Percentiles rank a stretch among this genome's conserved stretches.
These are phyloP conservation scores for Atta texana DNA, from an alignment of 1,140 invertebrate species.

Conservation along the genomic window DNA sequence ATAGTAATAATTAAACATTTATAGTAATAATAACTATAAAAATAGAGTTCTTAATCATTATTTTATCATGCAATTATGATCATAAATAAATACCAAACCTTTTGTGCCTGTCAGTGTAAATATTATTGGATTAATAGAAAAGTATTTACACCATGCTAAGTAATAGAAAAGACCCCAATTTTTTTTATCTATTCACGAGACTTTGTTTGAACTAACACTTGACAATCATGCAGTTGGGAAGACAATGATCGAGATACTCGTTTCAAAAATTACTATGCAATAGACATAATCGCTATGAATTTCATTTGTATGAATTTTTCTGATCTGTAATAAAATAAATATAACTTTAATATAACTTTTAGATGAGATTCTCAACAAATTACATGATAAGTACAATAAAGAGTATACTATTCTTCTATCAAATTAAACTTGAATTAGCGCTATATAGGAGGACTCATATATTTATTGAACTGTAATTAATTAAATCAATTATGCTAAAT, in stretches of 20 bases:
- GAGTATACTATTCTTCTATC: not conserved
- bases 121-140: conserved; percentile 7
- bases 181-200: not conserved
- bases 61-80: too few species aligned
- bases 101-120: not conserved
- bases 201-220: conserved; percentile 17
- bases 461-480: conserved; percentile 17
- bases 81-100: too few species aligned
- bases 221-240: conserved; percentile 31
- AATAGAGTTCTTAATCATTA: too few species aligned
- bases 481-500: not conserved
- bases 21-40: too few species aligned
- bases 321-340: not conserved
- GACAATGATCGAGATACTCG: not conserved
- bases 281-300: not conserved
- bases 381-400: not conserved
- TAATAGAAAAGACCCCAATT: conserved; percentile 19
- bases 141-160: conserved; percentile 1
- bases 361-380: not conserved
- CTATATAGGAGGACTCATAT: not conserved
- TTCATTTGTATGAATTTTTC: not conserved
- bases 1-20: too few species aligned
- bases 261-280: not conserved
- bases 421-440: not conserved
- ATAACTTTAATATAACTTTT: not conserved